A percentile compares a stretch with the other conserved stretches of the same genome.
phyloP scores from a whole-genome alignment of 1,140 invertebrate genomes.

The Apis florea region DNA sequence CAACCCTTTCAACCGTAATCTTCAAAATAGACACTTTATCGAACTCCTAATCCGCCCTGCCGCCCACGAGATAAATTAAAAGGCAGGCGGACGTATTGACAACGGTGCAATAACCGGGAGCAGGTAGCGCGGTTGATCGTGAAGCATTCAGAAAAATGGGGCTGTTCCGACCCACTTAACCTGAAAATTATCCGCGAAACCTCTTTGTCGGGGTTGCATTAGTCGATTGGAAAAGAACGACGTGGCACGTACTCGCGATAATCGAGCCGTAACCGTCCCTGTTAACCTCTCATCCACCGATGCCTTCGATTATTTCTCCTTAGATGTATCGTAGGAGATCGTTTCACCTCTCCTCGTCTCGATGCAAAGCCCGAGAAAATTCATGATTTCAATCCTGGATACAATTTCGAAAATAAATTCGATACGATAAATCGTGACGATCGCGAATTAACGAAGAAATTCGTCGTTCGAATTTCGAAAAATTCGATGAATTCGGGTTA shows the following conservation, averaged over 20 bases:
- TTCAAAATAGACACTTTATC: slow-evolving; percentile 6
- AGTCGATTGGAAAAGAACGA: slow-evolving; percentile 17
- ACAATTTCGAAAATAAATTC: too few species aligned
- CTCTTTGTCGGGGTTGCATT: slow-evolving; percentile 7
- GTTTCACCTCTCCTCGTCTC: too few species aligned
- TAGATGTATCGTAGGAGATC: too few species aligned
- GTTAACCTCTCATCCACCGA: background rate
- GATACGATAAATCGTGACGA: too few species aligned
- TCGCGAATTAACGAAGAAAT: too few species aligned
- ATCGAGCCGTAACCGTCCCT: background rate
- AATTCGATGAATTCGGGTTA: too few species aligned
- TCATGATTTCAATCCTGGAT: too few species aligned
- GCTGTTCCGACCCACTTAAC: slow-evolving; percentile 26
- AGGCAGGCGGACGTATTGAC: slow-evolving; percentile 26
- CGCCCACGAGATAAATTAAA: slow-evolving; percentile 21
- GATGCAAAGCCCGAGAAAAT: too few species aligned
- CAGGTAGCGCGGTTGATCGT: background rate
- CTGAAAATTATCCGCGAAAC: slow-evolving; percentile 23
- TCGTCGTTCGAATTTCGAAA: too few species aligned
- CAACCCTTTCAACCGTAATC: background rate
- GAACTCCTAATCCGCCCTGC: background rate
- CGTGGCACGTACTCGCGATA: background rate
- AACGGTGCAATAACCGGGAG: slow-evolving; percentile 10
- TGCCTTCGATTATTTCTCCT: background rate
- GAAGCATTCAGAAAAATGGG: slow-evolving; percentile 19